A percentile compares a stretch with the other conserved stretches of the same genome.
Conservation (phyloP, 2,888 invertebrate genomes). For the Pollenia angustigena region DNA sequence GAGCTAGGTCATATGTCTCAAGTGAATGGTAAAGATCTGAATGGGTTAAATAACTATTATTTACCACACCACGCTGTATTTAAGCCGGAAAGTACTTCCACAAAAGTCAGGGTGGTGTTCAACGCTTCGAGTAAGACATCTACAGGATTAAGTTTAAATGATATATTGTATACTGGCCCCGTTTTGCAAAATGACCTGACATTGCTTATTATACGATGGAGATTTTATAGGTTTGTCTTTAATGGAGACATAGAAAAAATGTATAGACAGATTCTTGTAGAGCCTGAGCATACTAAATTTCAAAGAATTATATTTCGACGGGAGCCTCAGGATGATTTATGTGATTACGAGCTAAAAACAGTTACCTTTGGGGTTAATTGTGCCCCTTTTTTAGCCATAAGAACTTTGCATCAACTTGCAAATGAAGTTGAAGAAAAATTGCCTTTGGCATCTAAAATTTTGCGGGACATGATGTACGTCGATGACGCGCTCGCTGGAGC, state of each 20-base stretch:
- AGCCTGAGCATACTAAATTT: constrained; percentile 53
- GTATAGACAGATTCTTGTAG: constrained; percentile 69
- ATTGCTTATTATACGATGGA: no score
- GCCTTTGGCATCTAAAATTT: constrained; percentile 51
- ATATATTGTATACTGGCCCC: no score
- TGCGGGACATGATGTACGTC: constrained; percentile 36
- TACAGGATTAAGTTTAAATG: no score
- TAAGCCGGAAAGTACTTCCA: constrained; percentile 61
- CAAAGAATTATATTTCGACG: constrained; percentile 69
- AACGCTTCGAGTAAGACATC: constrained; percentile 57
- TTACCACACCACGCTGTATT: constrained; percentile 59
- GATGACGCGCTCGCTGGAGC: constrained; percentile 62
- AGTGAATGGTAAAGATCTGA: no score
- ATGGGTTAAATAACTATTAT: no score
- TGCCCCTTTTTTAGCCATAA: background rate
- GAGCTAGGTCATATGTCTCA: no score
- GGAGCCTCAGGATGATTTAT: background rate
- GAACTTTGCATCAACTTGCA: constrained; percentile 52
- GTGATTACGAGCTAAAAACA: constrained; percentile 59
- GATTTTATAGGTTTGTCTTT: constrained; percentile 31
- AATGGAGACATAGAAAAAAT: constrained; percentile 73
- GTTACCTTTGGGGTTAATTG: constrained; percentile 4
- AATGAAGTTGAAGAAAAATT: constrained; percentile 38
- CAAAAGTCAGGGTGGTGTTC: constrained; percentile 72
- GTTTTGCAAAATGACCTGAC: no score